phyloP scores from a whole-genome alignment of 2,888 invertebrate genomes.

The Stratiomys singularior region DNA sequence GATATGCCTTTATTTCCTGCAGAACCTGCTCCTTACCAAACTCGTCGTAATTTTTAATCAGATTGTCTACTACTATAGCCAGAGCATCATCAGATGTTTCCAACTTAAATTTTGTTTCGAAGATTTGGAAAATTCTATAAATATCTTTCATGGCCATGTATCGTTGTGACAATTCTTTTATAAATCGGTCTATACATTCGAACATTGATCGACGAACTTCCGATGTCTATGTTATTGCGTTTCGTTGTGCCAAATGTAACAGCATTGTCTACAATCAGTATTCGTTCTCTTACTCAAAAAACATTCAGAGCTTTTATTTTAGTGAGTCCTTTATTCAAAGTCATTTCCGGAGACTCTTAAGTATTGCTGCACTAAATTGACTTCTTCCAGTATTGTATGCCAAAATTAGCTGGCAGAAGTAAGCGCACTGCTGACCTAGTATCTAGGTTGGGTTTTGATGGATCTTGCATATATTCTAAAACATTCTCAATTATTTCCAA shows the following conservation, averaged over 20 bases:
- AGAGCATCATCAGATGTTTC: conserved; percentile 30
- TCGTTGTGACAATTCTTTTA: neutral
- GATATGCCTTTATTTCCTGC: neutral
- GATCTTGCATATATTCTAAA: conserved; percentile 32
- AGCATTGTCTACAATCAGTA: too few species aligned
- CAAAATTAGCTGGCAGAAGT: conserved; percentile 27
- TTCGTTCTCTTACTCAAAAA: too few species aligned
- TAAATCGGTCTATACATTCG: conserved; percentile 35
- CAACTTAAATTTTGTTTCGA: conserved; percentile 32
- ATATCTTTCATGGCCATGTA: neutral
- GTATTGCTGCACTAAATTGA: conserved; percentile 6
- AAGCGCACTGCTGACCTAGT: conserved; percentile 32
- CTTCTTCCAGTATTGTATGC: conserved; percentile 14
- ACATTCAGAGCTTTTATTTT: too few species aligned
- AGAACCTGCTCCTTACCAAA: neutral
- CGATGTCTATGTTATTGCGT: neutral
- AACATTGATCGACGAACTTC: conserved; percentile 19
- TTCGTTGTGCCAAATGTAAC: too few species aligned
- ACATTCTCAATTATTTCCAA: conserved; percentile 1
- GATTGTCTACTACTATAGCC: conserved; percentile 34
- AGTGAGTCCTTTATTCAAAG: conserved; percentile 25
- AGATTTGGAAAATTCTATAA: conserved; percentile 31
- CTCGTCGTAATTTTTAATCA: conserved; percentile 24
- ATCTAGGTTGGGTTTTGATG: conserved; percentile 34
- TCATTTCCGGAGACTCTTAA: conserved; percentile 3